Base-by-base conservation (phyloP, 2,113 vertebrate genomes). In the Prolemur simus region DNA sequence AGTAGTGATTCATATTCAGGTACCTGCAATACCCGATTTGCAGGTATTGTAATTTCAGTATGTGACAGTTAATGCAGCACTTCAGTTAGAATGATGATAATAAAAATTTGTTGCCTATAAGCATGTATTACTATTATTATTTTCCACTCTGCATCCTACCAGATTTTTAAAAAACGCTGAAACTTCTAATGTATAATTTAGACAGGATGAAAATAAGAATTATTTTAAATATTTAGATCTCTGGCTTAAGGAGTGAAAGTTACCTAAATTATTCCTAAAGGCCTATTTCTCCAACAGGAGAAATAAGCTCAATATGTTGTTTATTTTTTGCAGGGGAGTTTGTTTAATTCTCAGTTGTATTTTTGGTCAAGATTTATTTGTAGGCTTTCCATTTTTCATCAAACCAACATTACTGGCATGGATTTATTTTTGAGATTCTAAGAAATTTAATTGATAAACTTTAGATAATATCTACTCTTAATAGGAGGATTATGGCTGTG, bases 261-360 rank as follows among this genome's bases (percentile, higher is more conserved):
- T 81, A 77, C 63, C 89, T 90, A 90, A 92, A 91, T 96, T 73
- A 73, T 15, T 96, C 15, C n/a, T 39, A 52, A 52, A 69, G 25
- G 39, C 45, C 14, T 95, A 95, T 96, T 97, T 93, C 82, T 2
- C 64, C 56, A 95, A 87, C 27, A 95, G 60, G 34, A 89, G 15
- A 89, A 83, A 10, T 86, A 68, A 89, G 15, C 74, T 92, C 85
- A 94, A 94, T 88, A 73, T 94, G 32, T 92, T 94, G 17, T 91
- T 93, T 94, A 77, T 60, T 58, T 95, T 80, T 88, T 87, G 34
- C 76, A 84, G 20, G 58, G 39, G 54, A 89, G n/a, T 87, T 87
- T 95, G 80, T 84, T 97, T 98, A 56, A 73, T 91, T 89, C 84
- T 94, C 63, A 76, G 69, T 80, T 96, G 87, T 80, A 69, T 42